These are phyloP conservation scores for Archocentrus centrarchus DNA, from an alignment of 2,113 vertebrate genomes.

Conservation along the genomic window DNA sequence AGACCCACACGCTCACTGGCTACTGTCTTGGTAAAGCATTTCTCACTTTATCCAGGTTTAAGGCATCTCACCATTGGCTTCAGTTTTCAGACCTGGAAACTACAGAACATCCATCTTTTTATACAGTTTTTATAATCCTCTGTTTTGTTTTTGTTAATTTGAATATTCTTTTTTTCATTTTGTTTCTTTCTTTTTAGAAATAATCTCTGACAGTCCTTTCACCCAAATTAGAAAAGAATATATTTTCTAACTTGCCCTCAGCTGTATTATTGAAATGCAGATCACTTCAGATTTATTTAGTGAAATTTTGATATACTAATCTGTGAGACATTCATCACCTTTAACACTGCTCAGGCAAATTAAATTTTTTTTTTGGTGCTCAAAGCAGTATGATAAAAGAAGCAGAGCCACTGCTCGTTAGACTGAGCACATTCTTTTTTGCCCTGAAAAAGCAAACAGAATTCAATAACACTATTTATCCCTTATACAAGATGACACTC, in stretches of 20 bases:
- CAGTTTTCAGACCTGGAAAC: neutral
- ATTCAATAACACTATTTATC: conserved; percentile 6
- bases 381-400: neutral
- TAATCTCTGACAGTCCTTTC: neutral
- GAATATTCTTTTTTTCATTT: neutral
- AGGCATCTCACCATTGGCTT: neutral
- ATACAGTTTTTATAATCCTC: neutral
- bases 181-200: neutral
- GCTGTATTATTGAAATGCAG: neutral
- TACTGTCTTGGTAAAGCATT: neutral
- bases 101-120: neutral
- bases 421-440: neutral
- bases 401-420: neutral
- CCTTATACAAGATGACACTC: conserved; percentile 24
- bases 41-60: neutral
- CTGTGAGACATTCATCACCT: neutral
- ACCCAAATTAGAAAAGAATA: neutral
- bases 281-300: conserved; percentile 2
- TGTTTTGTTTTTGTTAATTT: neutral
- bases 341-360: neutral
- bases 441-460: conserved; percentile 18
- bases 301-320: conserved; percentile 1
- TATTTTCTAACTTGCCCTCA: neutral
- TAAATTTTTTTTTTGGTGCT: neutral
- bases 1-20: neutral